phyloP scores from a whole-genome alignment of 2,888 invertebrate species.

The Adelognathus sp. region DNA sequence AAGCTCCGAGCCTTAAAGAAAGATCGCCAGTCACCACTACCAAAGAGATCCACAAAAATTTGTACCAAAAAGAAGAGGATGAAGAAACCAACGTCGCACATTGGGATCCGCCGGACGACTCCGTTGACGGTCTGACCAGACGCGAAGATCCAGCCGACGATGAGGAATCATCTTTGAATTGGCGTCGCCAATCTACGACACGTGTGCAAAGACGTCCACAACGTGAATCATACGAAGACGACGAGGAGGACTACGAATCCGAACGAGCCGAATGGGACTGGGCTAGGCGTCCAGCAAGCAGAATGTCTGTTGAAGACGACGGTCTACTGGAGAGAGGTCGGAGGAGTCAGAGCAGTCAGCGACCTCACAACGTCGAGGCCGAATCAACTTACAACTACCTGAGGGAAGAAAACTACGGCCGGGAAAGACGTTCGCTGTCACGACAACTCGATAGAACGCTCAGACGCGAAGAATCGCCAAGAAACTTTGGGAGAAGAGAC shows the following conservation, averaged over 20 bases:
- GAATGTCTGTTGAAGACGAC: conserved; percentile 61
- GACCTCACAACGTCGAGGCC: conserved; percentile 57
- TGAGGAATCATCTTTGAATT: conserved; percentile 27
- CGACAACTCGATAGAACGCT: conserved; percentile 46
- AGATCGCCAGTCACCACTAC: neutral
- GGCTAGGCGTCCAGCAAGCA: conserved; percentile 14
- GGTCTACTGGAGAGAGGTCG: conserved; percentile 46
- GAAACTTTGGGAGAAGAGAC: conserved; percentile 46
- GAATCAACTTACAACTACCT: conserved; percentile 56
- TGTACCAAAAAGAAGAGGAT: conserved; percentile 27
- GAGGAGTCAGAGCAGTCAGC: conserved; percentile 64
- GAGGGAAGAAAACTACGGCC: conserved; percentile 55
- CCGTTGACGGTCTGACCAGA: conserved; percentile 5
- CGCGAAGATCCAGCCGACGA: conserved; percentile 55
- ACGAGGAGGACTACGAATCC: conserved; percentile 38
- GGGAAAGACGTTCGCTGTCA: conserved; percentile 64
- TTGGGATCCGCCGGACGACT: conserved; percentile 26
- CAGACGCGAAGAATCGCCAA: conserved; percentile 37
- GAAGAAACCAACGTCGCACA: conserved; percentile 13
- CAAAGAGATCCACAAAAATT: neutral
- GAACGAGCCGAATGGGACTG: conserved; percentile 42
- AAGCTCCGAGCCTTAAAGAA: neutral
- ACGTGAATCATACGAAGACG: conserved; percentile 63
- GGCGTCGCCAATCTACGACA: conserved; percentile 50
- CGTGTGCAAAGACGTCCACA: conserved; percentile 56